Base-by-base conservation (phyloP, 2,113 vertebrate genomes). In the Oryzias curvinotus region DNA sequence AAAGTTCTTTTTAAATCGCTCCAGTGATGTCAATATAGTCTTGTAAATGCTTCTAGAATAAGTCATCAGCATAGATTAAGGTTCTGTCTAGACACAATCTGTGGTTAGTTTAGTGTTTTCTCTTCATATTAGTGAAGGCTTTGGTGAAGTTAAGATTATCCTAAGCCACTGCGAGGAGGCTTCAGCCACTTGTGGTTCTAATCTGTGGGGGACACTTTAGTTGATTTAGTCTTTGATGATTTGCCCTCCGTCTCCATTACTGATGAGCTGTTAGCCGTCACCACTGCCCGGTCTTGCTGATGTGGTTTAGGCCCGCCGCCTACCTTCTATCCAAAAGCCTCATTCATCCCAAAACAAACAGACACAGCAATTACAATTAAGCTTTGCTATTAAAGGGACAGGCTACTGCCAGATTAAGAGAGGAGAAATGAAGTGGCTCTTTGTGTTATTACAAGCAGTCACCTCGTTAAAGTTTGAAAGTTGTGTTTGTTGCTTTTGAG, bases 191-290 rank as follows among this genome's bases (percentile, higher is more conserved):
- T 25, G 73, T 66, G 68, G 73, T 75, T 80, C 68, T 88, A 85
- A 87, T 90, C 84, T 81, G 74, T 12, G 67, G 65, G 82, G 83
- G 83, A 73, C 84, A 82, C 63, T 84, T 80, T 50, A 81, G 80
- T 83, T 75, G 84, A 86, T 80, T 82, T 52, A 75, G 83, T 65
- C 86, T 90, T 86, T 90, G 85, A 85, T 80, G 85, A 86, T 80
- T 62, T 67, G 74, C 70, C 74, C 71, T 82, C 26, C 28, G 78
- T 82, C 85, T 85, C 78, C 75, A 82, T 50, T 74, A 60, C 81
- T 86, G 84, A 87, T 88, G 87, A 90, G 85, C 79, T 83, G 82
- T 84, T 81, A 81, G 88, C 81, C 77, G 65, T 77, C 81, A 69
- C 65, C 80, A 70, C 74, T 80, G 70, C 68, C 84, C 74, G 69